Evolutionary conservation across 2,113 vertebrate species (phyloP).

Genomic region (Rhinoptilus africanus): DNA sequence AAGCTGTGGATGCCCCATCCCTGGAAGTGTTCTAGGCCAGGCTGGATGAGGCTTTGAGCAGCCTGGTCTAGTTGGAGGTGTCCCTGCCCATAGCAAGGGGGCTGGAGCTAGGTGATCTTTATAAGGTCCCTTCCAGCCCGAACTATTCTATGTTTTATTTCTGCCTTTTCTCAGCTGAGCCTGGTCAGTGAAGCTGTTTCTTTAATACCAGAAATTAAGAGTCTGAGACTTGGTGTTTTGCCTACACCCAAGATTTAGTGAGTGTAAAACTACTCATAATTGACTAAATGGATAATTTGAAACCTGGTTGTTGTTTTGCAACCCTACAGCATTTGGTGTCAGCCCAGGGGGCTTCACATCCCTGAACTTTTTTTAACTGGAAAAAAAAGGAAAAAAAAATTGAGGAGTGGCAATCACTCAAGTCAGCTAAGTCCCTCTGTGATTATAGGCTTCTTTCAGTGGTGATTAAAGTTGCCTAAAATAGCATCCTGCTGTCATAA

Average conservation of each 20-base stretch:
- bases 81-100: too few relatives aligned
- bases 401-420: background rate
- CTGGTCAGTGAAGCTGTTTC: background rate
- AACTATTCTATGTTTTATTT: background rate
- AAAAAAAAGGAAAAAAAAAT: background rate
- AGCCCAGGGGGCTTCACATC: background rate
- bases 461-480: background rate
- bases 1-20: too few relatives aligned
- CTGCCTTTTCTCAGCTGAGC: background rate
- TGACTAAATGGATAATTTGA: background rate
- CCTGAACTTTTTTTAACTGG: background rate
- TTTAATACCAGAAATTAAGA: background rate
- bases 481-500: background rate
- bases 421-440: background rate
- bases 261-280: background rate
- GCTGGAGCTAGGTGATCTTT: too few relatives aligned
- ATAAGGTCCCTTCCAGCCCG: too few relatives aligned
- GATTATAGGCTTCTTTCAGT: background rate
- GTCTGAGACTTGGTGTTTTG: background rate
- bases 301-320: background rate
- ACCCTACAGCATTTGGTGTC: background rate
- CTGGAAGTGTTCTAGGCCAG: too few relatives aligned
- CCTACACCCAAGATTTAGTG: background rate
- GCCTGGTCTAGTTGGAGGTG: too few relatives aligned
- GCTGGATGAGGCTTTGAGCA: too few relatives aligned